Evolutionary conservation across 1,140 invertebrate species (phyloP), one percentile per base, ranked within the genome.

Genomic region (Phortica variegata): DNA sequence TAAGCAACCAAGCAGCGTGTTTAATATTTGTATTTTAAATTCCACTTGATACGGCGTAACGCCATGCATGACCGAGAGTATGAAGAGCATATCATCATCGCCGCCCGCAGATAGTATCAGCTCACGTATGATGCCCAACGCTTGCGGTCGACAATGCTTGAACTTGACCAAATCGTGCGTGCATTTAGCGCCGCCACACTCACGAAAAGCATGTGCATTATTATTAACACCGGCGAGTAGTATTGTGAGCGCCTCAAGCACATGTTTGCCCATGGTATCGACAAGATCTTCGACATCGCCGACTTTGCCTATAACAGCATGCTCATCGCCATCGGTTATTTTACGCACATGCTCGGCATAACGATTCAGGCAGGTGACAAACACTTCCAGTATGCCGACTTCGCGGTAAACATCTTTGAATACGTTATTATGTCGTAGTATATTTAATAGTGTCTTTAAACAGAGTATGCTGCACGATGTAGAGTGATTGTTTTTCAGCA

Each of bases 321-420:
- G 65, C 33, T 75, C 73, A 9, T 76, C 65, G 4, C 55, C 58
- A 2, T 66, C 47, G 10, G 69, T 74, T n/a, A 76, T 72, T 12
- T 60, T 46, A 1, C 52, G 52, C n/a, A 74, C 73, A 44, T 75
- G 81, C 8, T 85, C 85, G 7, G 88, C 87, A 77, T 94, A 96
- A 36, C 90, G 83, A 54, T 89, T 88, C 5, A 97, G 80, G 78
- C 92, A 95, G n/a, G 89, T 91, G 1, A 96, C 91, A 72, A 98
- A 90, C 6, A 97, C 94, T 82, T 99, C 97, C 47, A 99, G 77
- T 77, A 98, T 87, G 12, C 97, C 96, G 33, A 99, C 93, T 80
- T 99, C 97, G 58, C 96, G 83, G 75, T 93, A 99, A 2, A 97
- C 97, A 78, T 99, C 95, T 81, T 97, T 96, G 77, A 97, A 98